Evolutionary conservation across 2,888 invertebrate genomes (phyloP).

Genomic region (Leistus spinibarbis): DNA sequence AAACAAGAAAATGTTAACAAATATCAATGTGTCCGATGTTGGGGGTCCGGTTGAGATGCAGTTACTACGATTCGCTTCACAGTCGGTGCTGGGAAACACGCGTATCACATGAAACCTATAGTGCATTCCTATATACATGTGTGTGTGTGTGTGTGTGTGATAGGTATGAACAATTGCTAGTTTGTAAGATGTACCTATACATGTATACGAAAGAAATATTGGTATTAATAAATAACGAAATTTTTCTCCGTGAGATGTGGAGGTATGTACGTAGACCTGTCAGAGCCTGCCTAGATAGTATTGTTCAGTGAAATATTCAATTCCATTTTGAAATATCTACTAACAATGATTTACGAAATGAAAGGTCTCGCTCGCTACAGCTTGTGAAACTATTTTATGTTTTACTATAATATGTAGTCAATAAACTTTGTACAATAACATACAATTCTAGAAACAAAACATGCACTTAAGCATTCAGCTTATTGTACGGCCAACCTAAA

Average conservation of each 20-base stretch:
- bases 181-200: slow-evolving; percentile 1
- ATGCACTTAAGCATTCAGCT: too few species aligned
- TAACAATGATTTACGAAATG: background rate
- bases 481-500: too few species aligned
- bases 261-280: background rate
- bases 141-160: background rate
- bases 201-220: slow-evolving; percentile 8
- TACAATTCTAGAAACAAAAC: too few species aligned
- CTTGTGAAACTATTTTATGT: background rate
- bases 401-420: background rate
- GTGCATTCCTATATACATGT: background rate
- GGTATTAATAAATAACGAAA: slow-evolving; percentile 4
- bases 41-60: slow-evolving; percentile 27
- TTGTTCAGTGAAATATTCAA: background rate
- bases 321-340: background rate
- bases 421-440: too few species aligned
- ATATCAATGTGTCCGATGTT: slow-evolving; percentile 23
- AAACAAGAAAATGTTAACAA: too few species aligned
- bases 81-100: slow-evolving; percentile 13
- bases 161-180: background rate
- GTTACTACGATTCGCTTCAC: slow-evolving; percentile 32
- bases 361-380: background rate
- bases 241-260: background rate
- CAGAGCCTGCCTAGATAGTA: background rate
- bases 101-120: background rate